Evolutionary conservation across 2,888 invertebrate species (phyloP).

Genomic region (Eucriotettix oculatus): DNA sequence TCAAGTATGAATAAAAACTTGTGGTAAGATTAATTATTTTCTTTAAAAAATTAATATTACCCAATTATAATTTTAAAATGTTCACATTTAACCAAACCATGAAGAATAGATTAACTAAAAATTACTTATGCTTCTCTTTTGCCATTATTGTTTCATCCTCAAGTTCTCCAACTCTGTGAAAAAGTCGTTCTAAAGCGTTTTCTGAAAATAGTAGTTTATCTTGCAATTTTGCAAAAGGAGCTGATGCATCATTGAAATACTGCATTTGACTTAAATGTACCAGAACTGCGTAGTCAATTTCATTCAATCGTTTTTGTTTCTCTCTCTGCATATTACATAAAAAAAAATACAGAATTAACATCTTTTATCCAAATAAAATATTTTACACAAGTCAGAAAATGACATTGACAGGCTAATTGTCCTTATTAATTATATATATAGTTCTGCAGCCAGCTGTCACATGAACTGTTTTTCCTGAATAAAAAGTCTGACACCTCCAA

Average conservation of each 20-base stretch:
- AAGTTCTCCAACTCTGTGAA: constrained; percentile 44
- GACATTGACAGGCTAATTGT: too few relatives aligned
- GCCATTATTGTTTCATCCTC: constrained; percentile 46
- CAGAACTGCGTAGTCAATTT: constrained; percentile 51
- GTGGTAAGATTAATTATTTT: too few relatives aligned
- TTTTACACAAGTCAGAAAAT: too few relatives aligned
- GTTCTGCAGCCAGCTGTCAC: too few relatives aligned
- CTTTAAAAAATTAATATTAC: too few relatives aligned
- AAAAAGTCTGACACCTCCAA: too few relatives aligned
- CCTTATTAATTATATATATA: too few relatives aligned
- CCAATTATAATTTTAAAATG: too few relatives aligned
- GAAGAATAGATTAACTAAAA: too few relatives aligned
- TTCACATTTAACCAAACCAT: too few relatives aligned
- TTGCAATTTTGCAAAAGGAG: constrained; percentile 23
- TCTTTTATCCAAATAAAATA: not conserved
- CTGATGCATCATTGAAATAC: constrained; percentile 30
- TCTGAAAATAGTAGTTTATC: constrained; percentile 48
- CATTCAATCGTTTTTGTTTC: constrained; percentile 62
- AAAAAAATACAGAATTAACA: not conserved
- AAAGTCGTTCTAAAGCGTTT: constrained; percentile 34
- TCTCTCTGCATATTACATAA: constrained; percentile 33
- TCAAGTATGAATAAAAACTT: too few relatives aligned
- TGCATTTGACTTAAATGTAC: constrained; percentile 53
- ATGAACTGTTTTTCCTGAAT: too few relatives aligned
- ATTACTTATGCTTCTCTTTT: constrained; percentile 40